Conservation (phyloP, 1,140 invertebrate genomes). For the Apis dorsata region DNA sequence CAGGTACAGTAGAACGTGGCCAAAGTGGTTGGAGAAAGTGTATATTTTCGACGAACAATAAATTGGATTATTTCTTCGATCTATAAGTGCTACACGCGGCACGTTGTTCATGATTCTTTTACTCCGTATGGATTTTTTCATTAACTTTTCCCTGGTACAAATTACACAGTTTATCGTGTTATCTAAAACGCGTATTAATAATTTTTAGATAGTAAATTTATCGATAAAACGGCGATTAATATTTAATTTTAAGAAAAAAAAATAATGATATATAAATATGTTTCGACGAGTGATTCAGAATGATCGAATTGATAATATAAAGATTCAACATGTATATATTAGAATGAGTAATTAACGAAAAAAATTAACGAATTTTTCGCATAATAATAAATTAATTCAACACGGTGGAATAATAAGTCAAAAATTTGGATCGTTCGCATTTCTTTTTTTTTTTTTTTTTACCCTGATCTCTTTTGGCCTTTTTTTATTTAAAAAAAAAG, state of each 20-base stretch:
- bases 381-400: neutral
- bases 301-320: neutral
- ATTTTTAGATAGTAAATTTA: neutral
- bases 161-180: too few species aligned
- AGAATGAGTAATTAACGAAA: neutral
- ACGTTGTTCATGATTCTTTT: neutral
- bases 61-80: slow-evolving; percentile 8
- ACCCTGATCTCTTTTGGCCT: slow-evolving; percentile 38
- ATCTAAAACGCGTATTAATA: neutral
- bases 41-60: slow-evolving; percentile 11
- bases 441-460: slow-evolving; percentile 23
- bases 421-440: slow-evolving; percentile 15
- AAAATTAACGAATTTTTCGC: neutral
- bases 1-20: slow-evolving; percentile 8
- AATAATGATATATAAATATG: neutral
- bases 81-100: neutral
- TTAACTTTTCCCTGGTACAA: slow-evolving; percentile 13
- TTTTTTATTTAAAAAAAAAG: neutral
- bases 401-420: neutral
- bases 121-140: neutral
- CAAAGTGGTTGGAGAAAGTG: slow-evolving; percentile 22
- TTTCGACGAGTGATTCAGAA: neutral
- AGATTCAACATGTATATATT: neutral
- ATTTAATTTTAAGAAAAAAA: neutral
- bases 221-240: neutral